Evolutionary conservation across 37 sponge, comb jelly and placozoan species (phyloP).

Genomic region (Eunapius fragilis): DNA sequence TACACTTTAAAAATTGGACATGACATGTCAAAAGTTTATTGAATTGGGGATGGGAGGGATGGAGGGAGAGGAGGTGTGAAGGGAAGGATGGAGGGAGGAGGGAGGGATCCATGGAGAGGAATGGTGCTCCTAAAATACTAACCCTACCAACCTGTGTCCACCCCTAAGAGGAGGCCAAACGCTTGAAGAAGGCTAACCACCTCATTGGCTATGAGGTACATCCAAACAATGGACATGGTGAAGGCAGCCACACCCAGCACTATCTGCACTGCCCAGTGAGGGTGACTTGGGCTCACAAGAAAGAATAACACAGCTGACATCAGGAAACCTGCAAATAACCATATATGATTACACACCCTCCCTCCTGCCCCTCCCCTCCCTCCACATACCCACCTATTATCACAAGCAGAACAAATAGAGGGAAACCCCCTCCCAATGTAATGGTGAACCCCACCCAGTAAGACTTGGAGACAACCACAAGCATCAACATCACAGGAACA

Average conservation of each 20-base stretch:
- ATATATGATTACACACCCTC: background rate
- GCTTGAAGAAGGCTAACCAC: constrained; percentile 75
- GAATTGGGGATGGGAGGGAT: background rate
- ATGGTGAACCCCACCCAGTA: constrained; percentile 69
- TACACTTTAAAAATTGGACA: too few species aligned
- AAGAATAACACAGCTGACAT: constrained; percentile 29
- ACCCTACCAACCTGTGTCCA: constrained; percentile 69
- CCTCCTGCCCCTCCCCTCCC: background rate
- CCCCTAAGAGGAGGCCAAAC: constrained; percentile 68
- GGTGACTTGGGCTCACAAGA: background rate
- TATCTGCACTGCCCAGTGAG: constrained; percentile 65
- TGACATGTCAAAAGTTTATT: too few species aligned
- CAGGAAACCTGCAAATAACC: constrained; percentile 30
- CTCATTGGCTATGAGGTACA: constrained; percentile 86
- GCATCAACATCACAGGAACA: constrained; percentile 65
- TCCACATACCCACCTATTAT: constrained; percentile 59
- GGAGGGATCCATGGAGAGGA: background rate
- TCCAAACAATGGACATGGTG: constrained; percentile 86
- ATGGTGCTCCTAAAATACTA: background rate
- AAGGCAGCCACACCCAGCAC: constrained; percentile 68
- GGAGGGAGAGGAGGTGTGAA: background rate
- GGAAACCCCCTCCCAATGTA: constrained; percentile 39
- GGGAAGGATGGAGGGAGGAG: background rate
- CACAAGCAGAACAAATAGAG: constrained; percentile 60
- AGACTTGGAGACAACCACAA: constrained; percentile 53